Conservation (phyloP, 1,140 invertebrate species). For the Drosophila prosaltans region DNA sequence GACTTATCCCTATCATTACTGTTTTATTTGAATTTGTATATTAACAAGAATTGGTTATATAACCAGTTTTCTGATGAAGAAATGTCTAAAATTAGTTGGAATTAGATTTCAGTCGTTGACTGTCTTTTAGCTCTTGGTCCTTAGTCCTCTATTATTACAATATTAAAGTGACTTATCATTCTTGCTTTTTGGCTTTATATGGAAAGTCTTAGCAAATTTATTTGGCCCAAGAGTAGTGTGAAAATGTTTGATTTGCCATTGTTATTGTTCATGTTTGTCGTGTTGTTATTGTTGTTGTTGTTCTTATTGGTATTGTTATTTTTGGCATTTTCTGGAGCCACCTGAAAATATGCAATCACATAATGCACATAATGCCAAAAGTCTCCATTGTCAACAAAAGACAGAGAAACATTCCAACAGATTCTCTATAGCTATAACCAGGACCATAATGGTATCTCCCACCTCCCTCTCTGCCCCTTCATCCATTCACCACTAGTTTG, state of each 20-base stretch:
- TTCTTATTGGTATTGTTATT: conserved; percentile 18
- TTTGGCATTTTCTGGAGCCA: conserved; percentile 37
- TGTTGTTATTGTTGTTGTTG: conserved; percentile 21
- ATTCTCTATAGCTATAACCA: background rate
- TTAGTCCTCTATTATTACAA: background rate
- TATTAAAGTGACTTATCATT: background rate
- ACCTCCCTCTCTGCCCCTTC: too few species aligned
- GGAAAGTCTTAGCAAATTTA: conserved; percentile 33
- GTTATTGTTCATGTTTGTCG: background rate
- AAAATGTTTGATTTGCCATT: conserved; percentile 19
- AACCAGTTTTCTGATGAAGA: too few species aligned
- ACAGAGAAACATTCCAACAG: conserved; percentile 19
- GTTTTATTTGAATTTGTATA: too few species aligned
- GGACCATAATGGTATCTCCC: background rate
- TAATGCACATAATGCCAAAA: conserved; percentile 69
- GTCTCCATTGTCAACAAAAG: conserved; percentile 60
- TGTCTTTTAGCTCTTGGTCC: background rate
- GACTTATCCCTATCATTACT: too few species aligned
- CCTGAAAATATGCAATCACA: conserved; percentile 57
- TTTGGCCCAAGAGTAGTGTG: conserved; percentile 23
- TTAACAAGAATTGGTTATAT: too few species aligned
- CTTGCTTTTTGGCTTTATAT: conserved; percentile 1
- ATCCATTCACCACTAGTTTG: conserved; percentile 34
- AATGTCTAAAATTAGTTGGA: too few species aligned
- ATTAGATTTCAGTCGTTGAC: conserved; percentile 2